phyloP scores from a whole-genome alignment of 2,888 invertebrate genomes.

The Erannis defoliaria region DNA sequence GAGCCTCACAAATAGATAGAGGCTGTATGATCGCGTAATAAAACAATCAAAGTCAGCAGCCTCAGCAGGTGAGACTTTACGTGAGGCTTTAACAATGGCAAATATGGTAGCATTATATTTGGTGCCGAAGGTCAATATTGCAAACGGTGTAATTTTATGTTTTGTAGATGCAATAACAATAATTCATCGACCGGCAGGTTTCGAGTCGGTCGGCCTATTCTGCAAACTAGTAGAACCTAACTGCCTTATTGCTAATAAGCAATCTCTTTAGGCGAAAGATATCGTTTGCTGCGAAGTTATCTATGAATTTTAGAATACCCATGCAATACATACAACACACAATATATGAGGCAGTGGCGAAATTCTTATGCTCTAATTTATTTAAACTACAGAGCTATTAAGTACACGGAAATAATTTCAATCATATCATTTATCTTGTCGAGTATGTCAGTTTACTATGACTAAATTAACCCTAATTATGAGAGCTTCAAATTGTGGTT shows the following conservation, averaged over 20 bases:
- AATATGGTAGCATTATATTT: conserved; percentile 27
- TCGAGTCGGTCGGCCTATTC: too few relatives aligned
- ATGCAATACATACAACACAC: too few relatives aligned
- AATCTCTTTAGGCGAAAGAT: too few relatives aligned
- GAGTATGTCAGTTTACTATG: conserved; percentile 8
- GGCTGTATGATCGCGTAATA: conserved; percentile 52
- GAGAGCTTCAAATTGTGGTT: conserved; percentile 44
- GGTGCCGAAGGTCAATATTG: conserved; percentile 33
- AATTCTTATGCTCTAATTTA: too few relatives aligned
- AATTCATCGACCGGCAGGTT: too few relatives aligned
- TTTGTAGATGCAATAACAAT: neutral
- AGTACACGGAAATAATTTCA: neutral
- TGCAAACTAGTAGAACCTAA: too few relatives aligned
- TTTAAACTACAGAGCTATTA: neutral
- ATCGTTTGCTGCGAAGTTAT: too few relatives aligned
- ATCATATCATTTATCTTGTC: conserved; percentile 4
- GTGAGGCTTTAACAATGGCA: conserved; percentile 38
- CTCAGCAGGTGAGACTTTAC: conserved; percentile 40
- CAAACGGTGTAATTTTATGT: conserved; percentile 22
- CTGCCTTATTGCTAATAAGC: too few relatives aligned
- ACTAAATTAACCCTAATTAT: conserved; percentile 43
- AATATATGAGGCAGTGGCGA: too few relatives aligned
- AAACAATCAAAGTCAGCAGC: conserved; percentile 52
- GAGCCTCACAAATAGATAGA: conserved; percentile 53
- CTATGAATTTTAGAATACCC: too few relatives aligned